Evolutionary conservation across 2,797 vertebrate genomes (phyloP).

Genomic region (Pseudopleuronectes americanus): DNA sequence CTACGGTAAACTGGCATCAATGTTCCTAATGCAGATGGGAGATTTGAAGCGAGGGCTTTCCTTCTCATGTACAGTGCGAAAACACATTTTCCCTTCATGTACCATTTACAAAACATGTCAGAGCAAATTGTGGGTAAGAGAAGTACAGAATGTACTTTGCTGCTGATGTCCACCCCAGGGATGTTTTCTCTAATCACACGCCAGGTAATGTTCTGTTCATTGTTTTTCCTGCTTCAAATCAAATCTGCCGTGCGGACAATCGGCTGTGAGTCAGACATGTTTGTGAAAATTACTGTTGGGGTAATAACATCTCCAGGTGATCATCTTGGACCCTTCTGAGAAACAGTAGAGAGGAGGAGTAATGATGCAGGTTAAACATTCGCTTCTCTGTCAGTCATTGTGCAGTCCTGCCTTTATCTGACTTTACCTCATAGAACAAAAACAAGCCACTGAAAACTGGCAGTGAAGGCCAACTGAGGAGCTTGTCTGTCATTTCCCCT

Average conservation of each 20-base stretch:
- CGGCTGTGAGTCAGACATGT: conserved; percentile 67
- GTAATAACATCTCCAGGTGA: conserved; percentile 64
- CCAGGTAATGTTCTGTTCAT: conserved; percentile 76
- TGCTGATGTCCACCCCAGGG: conserved; percentile 56
- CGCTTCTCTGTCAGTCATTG: conserved; percentile 9
- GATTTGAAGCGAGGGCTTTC: neutral
- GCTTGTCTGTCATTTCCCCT: neutral
- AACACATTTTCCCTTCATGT: conserved; percentile 16
- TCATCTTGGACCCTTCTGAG: conserved; percentile 53
- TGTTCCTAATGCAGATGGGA: neutral
- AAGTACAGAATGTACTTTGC: conserved; percentile 61
- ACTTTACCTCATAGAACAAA: conserved; percentile 11
- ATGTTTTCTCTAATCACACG: conserved; percentile 60
- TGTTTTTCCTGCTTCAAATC: conserved; percentile 70
- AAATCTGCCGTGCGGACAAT: conserved; percentile 65
- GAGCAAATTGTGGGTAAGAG: conserved; percentile 22
- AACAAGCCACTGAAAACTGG: conserved; percentile 7
- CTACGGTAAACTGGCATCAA: neutral
- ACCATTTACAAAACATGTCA: conserved; percentile 23
- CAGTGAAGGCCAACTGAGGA: neutral
- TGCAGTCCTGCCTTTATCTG: conserved; percentile 15
- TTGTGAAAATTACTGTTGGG: conserved; percentile 67
- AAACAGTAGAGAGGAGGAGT: conserved; percentile 36
- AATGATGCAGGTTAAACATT: conserved; percentile 34
- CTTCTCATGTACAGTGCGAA: neutral